Evolutionary conservation across 2,113 vertebrate genomes (phyloP).

Genomic region (Tylochromis polylepis): DNA sequence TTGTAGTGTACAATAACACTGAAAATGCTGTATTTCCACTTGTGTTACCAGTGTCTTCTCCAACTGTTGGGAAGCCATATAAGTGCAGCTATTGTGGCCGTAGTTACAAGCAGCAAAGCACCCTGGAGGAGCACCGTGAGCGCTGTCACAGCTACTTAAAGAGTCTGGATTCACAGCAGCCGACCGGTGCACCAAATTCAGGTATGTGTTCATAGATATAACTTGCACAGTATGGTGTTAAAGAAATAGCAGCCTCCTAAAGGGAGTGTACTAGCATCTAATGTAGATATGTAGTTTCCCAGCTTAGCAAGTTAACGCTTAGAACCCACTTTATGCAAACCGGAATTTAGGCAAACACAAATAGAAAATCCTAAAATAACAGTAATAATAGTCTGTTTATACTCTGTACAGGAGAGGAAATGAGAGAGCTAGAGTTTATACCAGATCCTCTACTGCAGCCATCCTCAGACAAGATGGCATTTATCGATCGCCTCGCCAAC

Average conservation of each 20-base stretch:
- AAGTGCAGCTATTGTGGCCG: constrained; percentile 96
- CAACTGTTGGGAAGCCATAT: constrained; percentile 92
- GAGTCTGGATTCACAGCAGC: constrained; percentile 81
- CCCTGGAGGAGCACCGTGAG: constrained; percentile 92
- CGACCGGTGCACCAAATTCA: constrained; percentile 74
- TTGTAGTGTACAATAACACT: background rate
- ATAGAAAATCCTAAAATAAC: constrained; percentile 4
- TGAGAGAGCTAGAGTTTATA: constrained; percentile 88
- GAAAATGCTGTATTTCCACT: background rate
- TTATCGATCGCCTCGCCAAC: constrained; percentile 90
- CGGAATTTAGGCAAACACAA: background rate
- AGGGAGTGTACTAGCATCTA: background rate
- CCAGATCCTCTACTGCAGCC: constrained; percentile 86
- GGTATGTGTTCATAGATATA: constrained; percentile 22
- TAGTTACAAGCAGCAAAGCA: constrained; percentile 96
- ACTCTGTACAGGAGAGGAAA: constrained; percentile 83
- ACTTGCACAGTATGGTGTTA: background rate
- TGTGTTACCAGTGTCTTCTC: constrained; percentile 83
- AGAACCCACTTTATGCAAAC: background rate
- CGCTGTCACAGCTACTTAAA: constrained; percentile 94
- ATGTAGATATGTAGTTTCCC: background rate
- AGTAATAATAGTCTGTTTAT: constrained; percentile 37
- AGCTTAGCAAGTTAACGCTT: background rate
- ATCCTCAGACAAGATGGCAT: constrained; percentile 85
- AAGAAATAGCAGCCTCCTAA: background rate